Evolutionary conservation across 2,888 invertebrate genomes (phyloP).

Genomic region (Acleris literana): DNA sequence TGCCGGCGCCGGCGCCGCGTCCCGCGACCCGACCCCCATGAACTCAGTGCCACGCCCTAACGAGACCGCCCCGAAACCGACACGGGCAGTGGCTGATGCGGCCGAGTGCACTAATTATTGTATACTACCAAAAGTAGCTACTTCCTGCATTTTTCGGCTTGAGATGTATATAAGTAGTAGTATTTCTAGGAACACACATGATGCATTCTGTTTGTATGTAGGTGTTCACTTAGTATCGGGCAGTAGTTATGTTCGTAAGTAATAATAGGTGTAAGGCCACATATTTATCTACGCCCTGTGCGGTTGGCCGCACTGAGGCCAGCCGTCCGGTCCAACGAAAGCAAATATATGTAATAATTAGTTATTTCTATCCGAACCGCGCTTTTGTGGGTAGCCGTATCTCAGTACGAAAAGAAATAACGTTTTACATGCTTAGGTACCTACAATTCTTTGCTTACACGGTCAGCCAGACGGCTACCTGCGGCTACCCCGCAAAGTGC

Average conservation of each 20-base stretch:
- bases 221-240: conserved; percentile 19
- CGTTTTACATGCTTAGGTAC: no score
- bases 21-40: conserved; percentile 42
- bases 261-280: conserved; percentile 26
- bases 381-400: no score
- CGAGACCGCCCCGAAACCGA: conserved; percentile 57
- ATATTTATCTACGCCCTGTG: no score
- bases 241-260: conserved; percentile 32
- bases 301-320: no score
- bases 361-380: background rate
- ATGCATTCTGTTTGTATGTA: conserved; percentile 40
- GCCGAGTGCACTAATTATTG: conserved; percentile 56
- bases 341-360: background rate
- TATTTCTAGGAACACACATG: conserved; percentile 43
- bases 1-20: conserved; percentile 38
- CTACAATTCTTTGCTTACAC: no score
- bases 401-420: no score
- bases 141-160: conserved; percentile 54
- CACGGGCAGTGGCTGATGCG: conserved; percentile 59
- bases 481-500: no score
- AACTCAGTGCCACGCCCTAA: conserved; percentile 63
- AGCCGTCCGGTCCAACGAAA: no score
- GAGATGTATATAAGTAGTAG: conserved; percentile 58
- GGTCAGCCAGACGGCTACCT: no score
- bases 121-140: conserved; percentile 37